Evolutionary conservation across 2,797 vertebrate genomes (phyloP), one percentile per base, ranked within the genome.

Genomic region (Anabacerthia variegaticeps): DNA sequence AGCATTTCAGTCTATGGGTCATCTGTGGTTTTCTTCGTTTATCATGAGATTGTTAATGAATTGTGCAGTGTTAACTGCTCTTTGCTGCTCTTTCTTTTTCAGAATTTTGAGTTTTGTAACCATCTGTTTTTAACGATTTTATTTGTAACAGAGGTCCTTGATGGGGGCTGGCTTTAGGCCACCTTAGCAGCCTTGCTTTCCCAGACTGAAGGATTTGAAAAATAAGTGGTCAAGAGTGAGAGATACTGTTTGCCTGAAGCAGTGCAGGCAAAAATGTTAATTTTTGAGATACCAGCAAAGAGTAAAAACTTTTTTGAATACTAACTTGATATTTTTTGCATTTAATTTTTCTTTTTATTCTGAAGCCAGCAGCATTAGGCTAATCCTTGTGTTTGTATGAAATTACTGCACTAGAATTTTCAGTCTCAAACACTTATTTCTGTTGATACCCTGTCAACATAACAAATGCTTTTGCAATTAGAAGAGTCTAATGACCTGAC

Each of bases 111-210:
- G 39, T 69, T 95, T 75, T 54, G 49, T 48, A 92, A 23, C 82
- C 68, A 52, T 92, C 93, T 94, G 76, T 4, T 89, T 93, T 86
- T 72, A 75, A 84, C 48, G 30, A 19, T 62, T 93, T 84, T 34
- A 48, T 67, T 86, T 84, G 59, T 48, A 89, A 56, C 28, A 24
- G 67, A 56, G 68, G 24, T 71, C 75, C 43, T 91, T 58, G 55
- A 67, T 83, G 46, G 68, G 63, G n/a, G 75, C 89, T 94, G 88
- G 54, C 59, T 82, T 69, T 86, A 41, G 32, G 65, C 65, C 21
- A 26, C 66, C 67, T 85, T 3, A 89, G 91, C 39, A 73, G 55
- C 54, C 62, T 86, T 68, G 36, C 27, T 88, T 93, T 85, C 66
- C 55, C 19, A 51, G 49, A 73, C 12, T 9, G 80, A 46, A 48